Evolutionary conservation across 2,888 invertebrate species (phyloP).

Genomic region (Notodromas monacha): DNA sequence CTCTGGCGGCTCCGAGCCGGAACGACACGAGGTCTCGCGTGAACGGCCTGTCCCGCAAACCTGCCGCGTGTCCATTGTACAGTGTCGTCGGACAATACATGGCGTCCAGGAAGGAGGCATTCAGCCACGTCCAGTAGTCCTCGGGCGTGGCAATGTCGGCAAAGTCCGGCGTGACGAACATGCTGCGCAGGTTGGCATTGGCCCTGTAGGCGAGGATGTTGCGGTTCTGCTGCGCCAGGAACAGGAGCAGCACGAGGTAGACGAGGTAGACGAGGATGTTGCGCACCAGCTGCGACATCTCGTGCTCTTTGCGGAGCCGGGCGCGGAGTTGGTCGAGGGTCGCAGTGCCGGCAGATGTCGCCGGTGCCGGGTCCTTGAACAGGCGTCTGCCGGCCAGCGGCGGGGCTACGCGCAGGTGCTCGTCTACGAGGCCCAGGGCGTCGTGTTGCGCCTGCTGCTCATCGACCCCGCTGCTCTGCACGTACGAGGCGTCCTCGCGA

Average conservation of each 20-base stretch:
- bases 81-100: too few species aligned
- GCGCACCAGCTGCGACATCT: constrained; percentile 16
- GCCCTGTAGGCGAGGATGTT: constrained; percentile 11
- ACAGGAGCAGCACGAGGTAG: constrained; percentile 16
- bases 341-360: constrained; percentile 11
- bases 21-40: too few species aligned
- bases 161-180: background rate
- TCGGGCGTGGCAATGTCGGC: constrained; percentile 13
- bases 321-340: constrained; percentile 13
- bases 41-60: too few species aligned
- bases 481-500: constrained; percentile 12
- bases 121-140: constrained; percentile 15
- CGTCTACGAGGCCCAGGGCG: constrained; percentile 12
- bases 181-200: constrained; percentile 8
- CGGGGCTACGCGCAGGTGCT: constrained; percentile 5
- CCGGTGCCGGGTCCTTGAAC: too few species aligned
- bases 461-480: constrained; percentile 13
- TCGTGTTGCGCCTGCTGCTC: constrained; percentile 11
- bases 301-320: constrained; percentile 15
- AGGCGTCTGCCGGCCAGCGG: constrained; percentile 7
- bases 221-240: constrained; percentile 15
- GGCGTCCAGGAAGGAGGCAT: constrained; percentile 6
- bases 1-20: too few species aligned
- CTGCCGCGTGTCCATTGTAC: too few species aligned
- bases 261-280: constrained; percentile 16